Percentiles rank a stretch among this genome's conserved stretches.
Evolutionary conservation across 2,797 vertebrate species (phyloP).

Genomic region (Danio aesculapii): DNA sequence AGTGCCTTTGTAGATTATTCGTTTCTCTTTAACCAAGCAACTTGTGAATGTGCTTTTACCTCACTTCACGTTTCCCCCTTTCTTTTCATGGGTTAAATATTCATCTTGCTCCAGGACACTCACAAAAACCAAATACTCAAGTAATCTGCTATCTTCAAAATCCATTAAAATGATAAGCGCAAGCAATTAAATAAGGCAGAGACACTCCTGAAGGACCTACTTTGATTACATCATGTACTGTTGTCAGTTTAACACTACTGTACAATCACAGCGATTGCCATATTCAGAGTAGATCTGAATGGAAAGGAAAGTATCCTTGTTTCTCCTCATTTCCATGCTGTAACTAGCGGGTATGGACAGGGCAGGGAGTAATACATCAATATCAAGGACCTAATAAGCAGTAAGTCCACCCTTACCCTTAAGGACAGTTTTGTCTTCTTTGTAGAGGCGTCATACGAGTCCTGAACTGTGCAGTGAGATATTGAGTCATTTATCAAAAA

Average conservation of each 20-base stretch:
- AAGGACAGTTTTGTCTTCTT: constrained; percentile 16
- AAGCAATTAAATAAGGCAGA: not conserved
- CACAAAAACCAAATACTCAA: not conserved
- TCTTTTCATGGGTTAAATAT: constrained; percentile 31
- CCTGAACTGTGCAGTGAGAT: not conserved
- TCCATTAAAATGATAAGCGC: not conserved
- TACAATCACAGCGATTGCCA: not conserved
- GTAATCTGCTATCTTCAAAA: not conserved
- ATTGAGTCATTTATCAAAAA: constrained; percentile 33
- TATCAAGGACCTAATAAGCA: constrained; percentile 20
- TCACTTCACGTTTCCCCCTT: constrained; percentile 26
- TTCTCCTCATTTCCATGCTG: not conserved
- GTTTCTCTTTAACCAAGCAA: constrained; percentile 43
- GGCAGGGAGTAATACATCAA: constrained; percentile 10
- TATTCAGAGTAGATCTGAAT: not conserved
- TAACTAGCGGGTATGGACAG: not conserved
- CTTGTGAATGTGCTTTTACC: constrained; percentile 44
- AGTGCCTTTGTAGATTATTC: constrained; percentile 50
- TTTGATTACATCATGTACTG: not conserved
- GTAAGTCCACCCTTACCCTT: not conserved
- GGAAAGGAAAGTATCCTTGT: not conserved
- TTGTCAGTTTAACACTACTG: not conserved
- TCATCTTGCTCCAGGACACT: constrained; percentile 3
- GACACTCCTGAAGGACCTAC: not conserved
- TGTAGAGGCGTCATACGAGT: not conserved